A percentile compares a stretch with the other conserved stretches of the same genome.
Evolutionary conservation across 2,113 vertebrate genomes (phyloP).

Genomic region (Leptobrachium ailaonicum): DNA sequence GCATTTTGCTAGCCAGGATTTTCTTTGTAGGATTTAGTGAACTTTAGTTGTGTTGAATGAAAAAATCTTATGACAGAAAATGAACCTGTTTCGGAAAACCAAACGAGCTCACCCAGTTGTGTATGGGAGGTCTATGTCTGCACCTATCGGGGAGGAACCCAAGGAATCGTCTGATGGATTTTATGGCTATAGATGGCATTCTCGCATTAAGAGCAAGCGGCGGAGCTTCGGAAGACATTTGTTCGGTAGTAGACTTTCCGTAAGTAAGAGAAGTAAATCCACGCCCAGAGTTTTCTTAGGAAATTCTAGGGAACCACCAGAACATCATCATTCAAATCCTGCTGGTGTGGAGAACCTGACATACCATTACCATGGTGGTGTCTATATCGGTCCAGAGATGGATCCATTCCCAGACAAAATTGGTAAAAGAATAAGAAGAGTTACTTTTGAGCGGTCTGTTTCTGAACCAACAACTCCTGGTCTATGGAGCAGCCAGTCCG

Average conservation of each 20-base stretch:
- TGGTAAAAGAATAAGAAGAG: background rate
- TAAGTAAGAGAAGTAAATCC: slow-evolving; percentile 56
- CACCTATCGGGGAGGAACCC: slow-evolving; percentile 57
- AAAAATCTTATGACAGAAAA: slow-evolving; percentile 51
- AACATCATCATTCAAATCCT: slow-evolving; percentile 29
- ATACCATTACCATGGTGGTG: background rate
- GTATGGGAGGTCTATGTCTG: slow-evolving; percentile 67
- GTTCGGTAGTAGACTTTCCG: slow-evolving; percentile 23
- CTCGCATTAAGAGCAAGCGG: slow-evolving; percentile 58
- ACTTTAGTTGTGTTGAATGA: background rate
- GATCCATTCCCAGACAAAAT: slow-evolving; percentile 4
- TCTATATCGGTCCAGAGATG: background rate
- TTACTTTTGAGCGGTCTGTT: slow-evolving; percentile 68
- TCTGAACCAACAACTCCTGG: slow-evolving; percentile 62
- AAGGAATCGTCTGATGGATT: slow-evolving; percentile 51
- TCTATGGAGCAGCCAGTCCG: background rate
- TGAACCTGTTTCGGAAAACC: slow-evolving; percentile 68
- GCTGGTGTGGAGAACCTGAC: background rate
- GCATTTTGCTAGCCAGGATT: background rate
- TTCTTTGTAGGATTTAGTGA: background rate
- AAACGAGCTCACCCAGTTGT: slow-evolving; percentile 51
- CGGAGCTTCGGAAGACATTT: slow-evolving; percentile 55
- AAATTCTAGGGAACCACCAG: slow-evolving; percentile 47
- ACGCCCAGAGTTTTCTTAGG: slow-evolving; percentile 57
- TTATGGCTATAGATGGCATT: slow-evolving; percentile 62